Conservation (phyloP, 2,113 vertebrate genomes). For the Crocuta crocuta region DNA sequence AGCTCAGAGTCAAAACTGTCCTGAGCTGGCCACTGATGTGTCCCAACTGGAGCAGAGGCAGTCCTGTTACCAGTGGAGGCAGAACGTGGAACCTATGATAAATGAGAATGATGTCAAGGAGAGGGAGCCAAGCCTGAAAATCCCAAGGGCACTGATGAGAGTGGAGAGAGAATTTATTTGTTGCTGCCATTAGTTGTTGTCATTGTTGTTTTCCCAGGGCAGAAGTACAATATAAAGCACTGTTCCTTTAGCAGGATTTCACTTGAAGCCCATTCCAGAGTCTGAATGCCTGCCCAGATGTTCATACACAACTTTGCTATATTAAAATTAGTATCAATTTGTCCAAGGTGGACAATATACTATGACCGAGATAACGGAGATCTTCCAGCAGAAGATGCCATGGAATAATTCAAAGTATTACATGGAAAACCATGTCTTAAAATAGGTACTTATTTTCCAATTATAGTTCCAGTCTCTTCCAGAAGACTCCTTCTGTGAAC, state of each 20-base stretch:
- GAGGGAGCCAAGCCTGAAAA: not conserved
- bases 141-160: not conserved
- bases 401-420: constrained; percentile 24
- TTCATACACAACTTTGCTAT: not conserved
- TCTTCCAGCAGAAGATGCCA: constrained; percentile 30
- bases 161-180: not conserved
- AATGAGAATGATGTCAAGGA: not conserved
- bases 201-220: not conserved
- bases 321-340: not conserved
- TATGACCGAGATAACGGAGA: not conserved
- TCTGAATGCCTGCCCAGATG: not conserved
- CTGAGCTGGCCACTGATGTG: not conserved
- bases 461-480: constrained; percentile 51
- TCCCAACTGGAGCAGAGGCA: not conserved
- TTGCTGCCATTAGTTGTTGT: not conserved
- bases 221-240: not conserved
- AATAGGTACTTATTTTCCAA: constrained; percentile 28
- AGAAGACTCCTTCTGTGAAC: constrained; percentile 46
- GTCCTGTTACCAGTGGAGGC: not conserved
- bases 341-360: constrained; percentile 3
- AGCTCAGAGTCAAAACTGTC: not conserved
- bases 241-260: not conserved
- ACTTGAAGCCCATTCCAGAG: not conserved
- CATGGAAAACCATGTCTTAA: constrained; percentile 52
- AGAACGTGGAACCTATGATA: not conserved